Percentiles rank a stretch among this genome's conserved stretches.
These are phyloP conservation scores for Macrobrachium rosenbergii DNA, from an alignment of 1,140 invertebrate species.

Conservation along the genomic window DNA sequence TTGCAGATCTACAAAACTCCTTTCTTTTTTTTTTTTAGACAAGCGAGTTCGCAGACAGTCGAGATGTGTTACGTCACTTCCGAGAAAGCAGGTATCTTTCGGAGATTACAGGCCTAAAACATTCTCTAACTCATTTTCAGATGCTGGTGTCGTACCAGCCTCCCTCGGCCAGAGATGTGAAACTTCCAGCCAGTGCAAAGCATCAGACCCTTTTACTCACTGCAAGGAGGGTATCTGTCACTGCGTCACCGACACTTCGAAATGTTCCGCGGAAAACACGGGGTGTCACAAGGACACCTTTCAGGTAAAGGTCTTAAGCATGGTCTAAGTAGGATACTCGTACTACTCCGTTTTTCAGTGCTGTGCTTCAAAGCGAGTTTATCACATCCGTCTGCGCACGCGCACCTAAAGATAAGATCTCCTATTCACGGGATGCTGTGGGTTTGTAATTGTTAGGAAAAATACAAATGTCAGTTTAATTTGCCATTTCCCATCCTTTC, in stretches of 20 bases:
- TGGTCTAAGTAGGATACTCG: too few species aligned
- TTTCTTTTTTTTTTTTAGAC: too few species aligned
- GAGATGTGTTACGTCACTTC: conserved; percentile 59
- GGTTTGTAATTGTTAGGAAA: too few species aligned
- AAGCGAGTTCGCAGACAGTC: too few species aligned
- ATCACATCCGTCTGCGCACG: too few species aligned
- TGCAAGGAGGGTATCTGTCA: conserved; percentile 86
- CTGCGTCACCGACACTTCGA: conserved; percentile 75
- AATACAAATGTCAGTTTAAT: too few species aligned
- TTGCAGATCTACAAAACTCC: too few species aligned
- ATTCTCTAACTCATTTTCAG: conserved; percentile 53
- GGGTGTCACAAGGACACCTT: conserved; percentile 88
- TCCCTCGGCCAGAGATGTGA: conserved; percentile 83
- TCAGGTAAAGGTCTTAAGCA: conserved; percentile 78
- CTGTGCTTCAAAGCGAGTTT: too few species aligned
- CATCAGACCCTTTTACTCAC: conserved; percentile 81
- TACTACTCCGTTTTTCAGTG: too few species aligned
- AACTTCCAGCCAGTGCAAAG: conserved; percentile 83
- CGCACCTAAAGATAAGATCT: too few species aligned
- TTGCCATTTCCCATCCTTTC: neutral
- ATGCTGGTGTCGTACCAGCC: conserved; percentile 74
- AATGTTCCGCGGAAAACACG: conserved; percentile 79
- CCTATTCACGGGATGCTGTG: too few species aligned
- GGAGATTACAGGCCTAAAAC: neutral
- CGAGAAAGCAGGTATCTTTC: neutral